These are phyloP conservation scores for Zaprionus africanus DNA, from an alignment of 1,140 invertebrate species.

Conservation along the genomic window DNA sequence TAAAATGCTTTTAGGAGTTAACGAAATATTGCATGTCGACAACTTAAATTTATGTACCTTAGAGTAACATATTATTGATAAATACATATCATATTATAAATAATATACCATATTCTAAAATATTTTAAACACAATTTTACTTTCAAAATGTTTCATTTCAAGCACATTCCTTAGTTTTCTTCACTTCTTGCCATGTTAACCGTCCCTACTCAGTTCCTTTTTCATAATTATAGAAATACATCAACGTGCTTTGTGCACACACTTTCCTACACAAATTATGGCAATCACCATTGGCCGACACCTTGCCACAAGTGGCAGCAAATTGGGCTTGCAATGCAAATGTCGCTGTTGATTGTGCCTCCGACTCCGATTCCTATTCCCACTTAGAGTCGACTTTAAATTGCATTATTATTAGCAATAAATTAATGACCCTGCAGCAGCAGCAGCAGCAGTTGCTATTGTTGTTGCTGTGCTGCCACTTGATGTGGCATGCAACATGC, in stretches of 20 bases:
- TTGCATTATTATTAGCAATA: slow-evolving; percentile 76
- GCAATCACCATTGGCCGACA: slow-evolving; percentile 31
- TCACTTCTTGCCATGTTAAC: neutral
- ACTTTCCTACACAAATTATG: neutral
- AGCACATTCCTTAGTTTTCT: neutral
- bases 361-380: slow-evolving; percentile 15
- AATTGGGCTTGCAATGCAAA: slow-evolving; percentile 48
- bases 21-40: no score
- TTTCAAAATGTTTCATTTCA: no score
- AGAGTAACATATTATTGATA: no score
- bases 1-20: no score
- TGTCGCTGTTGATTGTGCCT: slow-evolving; percentile 32
- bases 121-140: no score
- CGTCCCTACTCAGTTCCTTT: neutral
- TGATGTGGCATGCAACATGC: slow-evolving; percentile 74
- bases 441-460: slow-evolving; percentile 7
- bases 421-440: slow-evolving; percentile 52
- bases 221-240: neutral
- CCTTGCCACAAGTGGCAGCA: slow-evolving; percentile 43
- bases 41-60: no score
- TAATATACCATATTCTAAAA: no score
- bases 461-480: slow-evolving; percentile 35
- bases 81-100: no score
- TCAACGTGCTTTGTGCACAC: neutral
- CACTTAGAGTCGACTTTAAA: slow-evolving; percentile 35